phyloP scores from a whole-genome alignment of 2,113 vertebrate genomes.

The Garra rufa region DNA sequence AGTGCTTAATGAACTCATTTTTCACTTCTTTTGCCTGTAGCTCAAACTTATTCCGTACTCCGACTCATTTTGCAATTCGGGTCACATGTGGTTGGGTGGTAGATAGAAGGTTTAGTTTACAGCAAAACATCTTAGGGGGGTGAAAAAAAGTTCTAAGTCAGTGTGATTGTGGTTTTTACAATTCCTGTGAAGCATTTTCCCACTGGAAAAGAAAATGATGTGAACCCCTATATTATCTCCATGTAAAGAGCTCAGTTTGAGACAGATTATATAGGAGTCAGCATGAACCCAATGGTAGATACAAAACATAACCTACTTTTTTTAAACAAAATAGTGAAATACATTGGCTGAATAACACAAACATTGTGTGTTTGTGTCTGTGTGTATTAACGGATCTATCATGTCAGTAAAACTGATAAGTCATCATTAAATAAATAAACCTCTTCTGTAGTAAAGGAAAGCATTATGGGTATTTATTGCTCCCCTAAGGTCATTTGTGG shows the following conservation, averaged over 20 bases:
- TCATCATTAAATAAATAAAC: constrained; percentile 15
- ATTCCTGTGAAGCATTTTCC: not conserved
- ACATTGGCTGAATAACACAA: no score
- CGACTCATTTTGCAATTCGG: no score
- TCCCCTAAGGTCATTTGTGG: constrained; percentile 38
- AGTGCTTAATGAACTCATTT: no score
- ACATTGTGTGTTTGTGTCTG: constrained; percentile 2
- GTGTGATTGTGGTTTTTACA: constrained; percentile 16
- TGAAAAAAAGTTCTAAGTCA: no score
- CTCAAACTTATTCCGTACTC: no score
- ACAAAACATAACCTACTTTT: not conserved
- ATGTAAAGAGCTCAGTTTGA: constrained; percentile 11
- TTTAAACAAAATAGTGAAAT: not conserved
- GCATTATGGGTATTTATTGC: constrained; percentile 44
- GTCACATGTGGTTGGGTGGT: not conserved
- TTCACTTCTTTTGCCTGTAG: no score
- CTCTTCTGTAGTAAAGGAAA: not conserved
- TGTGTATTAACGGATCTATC: not conserved
- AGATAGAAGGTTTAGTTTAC: not conserved
- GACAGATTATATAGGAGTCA: not conserved
- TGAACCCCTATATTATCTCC: constrained; percentile 10
- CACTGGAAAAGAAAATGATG: not conserved
- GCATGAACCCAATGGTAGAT: not conserved
- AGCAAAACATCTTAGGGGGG: not conserved
- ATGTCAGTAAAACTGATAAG: constrained; percentile 29